phyloP scores from a whole-genome alignment of 2,888 invertebrate genomes.

The Cephus pygmeus region DNA sequence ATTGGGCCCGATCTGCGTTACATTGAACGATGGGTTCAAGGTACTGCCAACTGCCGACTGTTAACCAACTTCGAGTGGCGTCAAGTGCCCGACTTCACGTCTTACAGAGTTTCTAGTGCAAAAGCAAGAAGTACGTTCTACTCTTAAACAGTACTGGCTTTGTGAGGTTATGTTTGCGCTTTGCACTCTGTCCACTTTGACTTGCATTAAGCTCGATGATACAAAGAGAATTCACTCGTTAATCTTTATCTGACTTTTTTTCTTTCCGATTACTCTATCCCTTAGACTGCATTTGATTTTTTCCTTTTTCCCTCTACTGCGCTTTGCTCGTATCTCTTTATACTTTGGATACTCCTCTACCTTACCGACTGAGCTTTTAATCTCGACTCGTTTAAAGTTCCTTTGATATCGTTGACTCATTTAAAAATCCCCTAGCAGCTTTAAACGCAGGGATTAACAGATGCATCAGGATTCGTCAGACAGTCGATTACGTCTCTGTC shows the following conservation, averaged over 20 bases:
- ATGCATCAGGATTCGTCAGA: background rate
- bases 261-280: background rate
- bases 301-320: background rate
- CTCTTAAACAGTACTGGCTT: conserved; percentile 29
- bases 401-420: background rate
- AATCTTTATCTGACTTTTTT: conserved; percentile 5
- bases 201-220: conserved; percentile 49
- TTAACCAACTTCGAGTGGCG: conserved; percentile 44
- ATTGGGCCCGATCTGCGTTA: background rate
- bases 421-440: background rate
- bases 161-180: conserved; percentile 50
- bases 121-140: conserved; percentile 21
- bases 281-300: background rate
- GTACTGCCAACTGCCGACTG: conserved; percentile 40
- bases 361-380: background rate
- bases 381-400: background rate
- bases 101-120: conserved; percentile 25
- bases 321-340: background rate
- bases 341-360: background rate
- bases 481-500: background rate
- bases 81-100: conserved; percentile 46
- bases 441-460: background rate
- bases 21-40: conserved; percentile 41
- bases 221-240: conserved; percentile 37
- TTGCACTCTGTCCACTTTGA: conserved; percentile 50